Conservation (phyloP, 2,113 vertebrate genomes). For the Mus pahari region DNA sequence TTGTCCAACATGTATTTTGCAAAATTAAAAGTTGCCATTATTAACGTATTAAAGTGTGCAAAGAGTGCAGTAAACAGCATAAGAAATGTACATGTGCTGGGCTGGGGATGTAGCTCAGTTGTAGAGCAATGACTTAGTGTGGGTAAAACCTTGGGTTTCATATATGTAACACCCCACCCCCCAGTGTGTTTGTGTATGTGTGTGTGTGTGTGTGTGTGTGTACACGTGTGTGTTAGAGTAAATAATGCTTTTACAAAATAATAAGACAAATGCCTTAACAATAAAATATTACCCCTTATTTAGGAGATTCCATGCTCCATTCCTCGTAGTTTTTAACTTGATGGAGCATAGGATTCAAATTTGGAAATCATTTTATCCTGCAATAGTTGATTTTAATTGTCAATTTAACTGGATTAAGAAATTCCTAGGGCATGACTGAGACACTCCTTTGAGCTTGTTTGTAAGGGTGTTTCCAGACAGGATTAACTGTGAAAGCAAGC, state of each 20-base stretch:
- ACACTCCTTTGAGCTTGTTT: not conserved
- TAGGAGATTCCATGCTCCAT: not conserved
- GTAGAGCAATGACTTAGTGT: not conserved
- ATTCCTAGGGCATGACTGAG: not conserved
- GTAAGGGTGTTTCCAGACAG: not conserved
- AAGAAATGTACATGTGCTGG: not conserved
- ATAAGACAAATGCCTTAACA: not conserved
- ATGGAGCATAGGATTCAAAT: not conserved
- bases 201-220: not conserved
- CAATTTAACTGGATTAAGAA: not conserved
- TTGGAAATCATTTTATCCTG: not conserved
- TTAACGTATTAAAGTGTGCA: not conserved
- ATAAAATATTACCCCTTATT: not conserved
- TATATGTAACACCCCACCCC: not conserved
- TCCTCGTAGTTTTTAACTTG: not conserved
- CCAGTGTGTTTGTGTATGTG: not conserved
- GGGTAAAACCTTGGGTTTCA: not conserved
- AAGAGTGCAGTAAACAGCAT: not conserved
- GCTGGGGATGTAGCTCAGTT: not conserved
- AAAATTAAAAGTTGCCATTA: not conserved
- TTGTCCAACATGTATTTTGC: not conserved
- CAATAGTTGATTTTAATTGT: not conserved
- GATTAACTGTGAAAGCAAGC: too few species aligned
- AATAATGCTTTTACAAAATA: not conserved
- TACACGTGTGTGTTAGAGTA: not conserved